Conservation (phyloP, 2,113 vertebrate genomes). For the Polyodon spathula region DNA sequence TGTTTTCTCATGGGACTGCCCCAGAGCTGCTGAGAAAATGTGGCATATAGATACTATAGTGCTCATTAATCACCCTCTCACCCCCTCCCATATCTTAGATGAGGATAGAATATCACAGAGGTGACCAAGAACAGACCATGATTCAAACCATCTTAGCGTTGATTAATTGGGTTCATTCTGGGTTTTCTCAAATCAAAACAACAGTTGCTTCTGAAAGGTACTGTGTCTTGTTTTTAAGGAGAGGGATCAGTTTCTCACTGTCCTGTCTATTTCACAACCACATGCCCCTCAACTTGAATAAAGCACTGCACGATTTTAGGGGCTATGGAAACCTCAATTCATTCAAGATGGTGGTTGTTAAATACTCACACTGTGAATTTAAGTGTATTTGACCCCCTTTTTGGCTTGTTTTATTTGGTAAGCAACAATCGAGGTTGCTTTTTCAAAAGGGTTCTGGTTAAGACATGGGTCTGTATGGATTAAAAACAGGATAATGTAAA, state of each 20-base stretch:
- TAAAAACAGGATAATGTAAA: neutral
- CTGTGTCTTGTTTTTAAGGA: slow-evolving; percentile 46
- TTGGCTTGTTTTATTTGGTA: neutral
- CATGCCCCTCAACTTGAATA: neutral
- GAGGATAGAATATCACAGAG: slow-evolving; percentile 66
- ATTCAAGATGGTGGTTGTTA: neutral
- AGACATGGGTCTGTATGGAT: neutral
- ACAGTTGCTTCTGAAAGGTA: slow-evolving; percentile 45
- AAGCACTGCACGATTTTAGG: neutral
- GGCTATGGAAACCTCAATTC: neutral
- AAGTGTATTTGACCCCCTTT: neutral
- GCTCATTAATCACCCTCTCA: slow-evolving; percentile 57
- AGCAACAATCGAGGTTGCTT: neutral
- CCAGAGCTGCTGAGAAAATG: slow-evolving; percentile 45
- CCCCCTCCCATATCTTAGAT: slow-evolving; percentile 15
- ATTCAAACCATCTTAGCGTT: slow-evolving; percentile 67
- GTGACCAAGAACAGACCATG: slow-evolving; percentile 66
- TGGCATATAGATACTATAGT: slow-evolving; percentile 33
- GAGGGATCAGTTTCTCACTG: slow-evolving; percentile 49
- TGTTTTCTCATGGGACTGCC: slow-evolving; percentile 66
- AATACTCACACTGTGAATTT: neutral
- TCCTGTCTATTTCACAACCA: neutral
- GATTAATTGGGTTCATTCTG: slow-evolving; percentile 69
- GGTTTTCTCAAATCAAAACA: slow-evolving; percentile 62
- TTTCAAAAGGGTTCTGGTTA: neutral